Conservation (phyloP, 1,140 invertebrate genomes). For the Philotrypesis tridentata region DNA sequence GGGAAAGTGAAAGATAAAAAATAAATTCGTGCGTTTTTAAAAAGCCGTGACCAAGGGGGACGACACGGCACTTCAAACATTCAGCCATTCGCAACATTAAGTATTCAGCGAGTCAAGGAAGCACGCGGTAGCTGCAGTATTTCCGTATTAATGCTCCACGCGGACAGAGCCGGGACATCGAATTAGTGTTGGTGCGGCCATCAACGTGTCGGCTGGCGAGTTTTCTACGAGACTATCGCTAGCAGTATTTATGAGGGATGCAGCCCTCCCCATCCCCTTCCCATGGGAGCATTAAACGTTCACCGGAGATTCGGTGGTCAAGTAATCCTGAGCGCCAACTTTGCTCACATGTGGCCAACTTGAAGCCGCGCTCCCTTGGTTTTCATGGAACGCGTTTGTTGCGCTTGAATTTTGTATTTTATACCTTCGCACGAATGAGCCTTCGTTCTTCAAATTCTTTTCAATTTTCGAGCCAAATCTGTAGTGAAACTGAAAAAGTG, state of each 20-base stretch:
- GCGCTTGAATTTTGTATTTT: background rate
- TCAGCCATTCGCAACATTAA: constrained; percentile 48
- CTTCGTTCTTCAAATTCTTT: background rate
- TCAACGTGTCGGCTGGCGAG: background rate
- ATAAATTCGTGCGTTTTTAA: constrained; percentile 49
- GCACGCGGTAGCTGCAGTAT: background rate
- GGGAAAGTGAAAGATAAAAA: constrained; percentile 33
- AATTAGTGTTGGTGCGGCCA: constrained; percentile 19
- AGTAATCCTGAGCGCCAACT: constrained; percentile 54
- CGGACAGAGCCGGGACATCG: background rate
- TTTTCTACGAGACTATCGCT: constrained; percentile 52
- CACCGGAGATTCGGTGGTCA: constrained; percentile 57
- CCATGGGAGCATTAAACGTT: constrained; percentile 60
- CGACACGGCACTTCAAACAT: constrained; percentile 51
- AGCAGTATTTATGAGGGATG: constrained; percentile 52
- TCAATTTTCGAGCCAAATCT: no score
- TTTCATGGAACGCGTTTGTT: background rate
- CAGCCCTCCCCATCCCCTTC: constrained; percentile 1
- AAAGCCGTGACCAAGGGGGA: constrained; percentile 47
- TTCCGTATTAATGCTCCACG: background rate
- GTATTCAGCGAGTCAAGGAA: constrained; percentile 46
- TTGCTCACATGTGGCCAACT: background rate
- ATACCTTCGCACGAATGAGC: no score
- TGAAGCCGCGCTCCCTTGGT: no score
- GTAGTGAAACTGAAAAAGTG: no score